Base-by-base conservation (phyloP, 1,140 invertebrate genomes). In the Papilio dardanus region DNA sequence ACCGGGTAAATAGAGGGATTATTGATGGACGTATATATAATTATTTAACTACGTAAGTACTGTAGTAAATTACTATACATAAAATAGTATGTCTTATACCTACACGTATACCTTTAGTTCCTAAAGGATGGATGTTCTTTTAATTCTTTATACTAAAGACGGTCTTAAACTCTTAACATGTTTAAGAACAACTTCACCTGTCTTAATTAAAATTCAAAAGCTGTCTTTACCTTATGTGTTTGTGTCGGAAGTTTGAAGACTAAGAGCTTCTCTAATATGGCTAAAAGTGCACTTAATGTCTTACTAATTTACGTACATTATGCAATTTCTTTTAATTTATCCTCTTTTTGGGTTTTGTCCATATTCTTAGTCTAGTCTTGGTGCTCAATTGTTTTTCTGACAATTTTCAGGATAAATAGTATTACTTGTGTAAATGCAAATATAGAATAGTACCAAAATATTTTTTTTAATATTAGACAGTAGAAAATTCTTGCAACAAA, bases 201-300 rank as follows among this genome's bases (percentile, higher is more conserved):
- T 62, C 54, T 16, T 62, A 62, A 28, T 62, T 62, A 62, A 62
- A 62, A 62, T 62, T 62, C 54, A 62, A 62, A 62, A 62, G 54
- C 54, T 24, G 50, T 54, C 50, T 62, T 62, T 62, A 28, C 54
- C 54, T 62, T 62, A 62, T 62, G 54, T 62, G 54, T 62, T 62
- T 62, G 54, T 62, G 54, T 24, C 24, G 3, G 24, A 50, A 62
- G 54, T 62, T 62, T 62, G 50, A 62, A 62, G 54, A 62, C 54
- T 54, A 4, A 62, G 54, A 62, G 54, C 54, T 62, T 6, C 24
- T 62, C 21, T 54, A 54, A 24, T 62, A 62, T 30, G 24, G 24
- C 24, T 62, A 62, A 62, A 62, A 12, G 24, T 14, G 54, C 24
- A 30, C 54, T 62, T 62, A 62, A 50, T 21, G 24, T 21, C 54